Base-by-base conservation (phyloP, 2,797 vertebrate species). In the Rhabdophis nuchalis region DNA sequence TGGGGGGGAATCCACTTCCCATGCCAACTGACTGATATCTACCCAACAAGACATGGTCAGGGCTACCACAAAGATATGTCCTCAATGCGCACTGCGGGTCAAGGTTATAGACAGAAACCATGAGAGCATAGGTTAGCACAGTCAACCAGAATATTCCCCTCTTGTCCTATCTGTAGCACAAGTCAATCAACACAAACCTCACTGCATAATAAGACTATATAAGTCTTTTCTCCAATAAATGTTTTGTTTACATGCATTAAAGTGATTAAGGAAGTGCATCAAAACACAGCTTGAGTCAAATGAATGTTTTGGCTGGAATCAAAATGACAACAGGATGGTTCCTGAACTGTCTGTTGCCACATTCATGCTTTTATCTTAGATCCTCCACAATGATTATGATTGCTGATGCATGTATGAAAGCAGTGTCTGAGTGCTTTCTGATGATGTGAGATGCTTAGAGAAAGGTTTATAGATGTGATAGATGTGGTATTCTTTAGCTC, bases 231-330 rank as follows among this genome's bases (percentile, higher is more conserved):
- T 46, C 56, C 85, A 91, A 52, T 1, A 32, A 87, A 60, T 52
- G 14, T n/a, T 25, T 85, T 91, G n/a, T 90, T 92, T 90, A 54
- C 18, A 86, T 29, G 77, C 87, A 89, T 91, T 64, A 56, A 68
- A 27, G 41, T 54, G 86, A 85, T 91, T 91, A 93, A 91, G 53
- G 77, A 86, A 89, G 54, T 77, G 82, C 60, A 89, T 77, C 32
- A 4, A 91, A 91, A 41, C 87, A 58, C 58, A 93, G 87, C 64
- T 60, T 89, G 88, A 91, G n/a, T 86, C 90, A 91, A 93, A 86
- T 82, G 90, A 91, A 91, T 89, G 41, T 54, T 93, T 89, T 77
- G 86, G n/a, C 60, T n/a, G n/a, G 54, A 72, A 32, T 85, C 10
- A 86, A 77, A 87, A 87, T 41, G 85, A 92, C 89, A 92, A 92